Conservation (phyloP, 2,113 vertebrate genomes). For the Taxidea taxus region DNA sequence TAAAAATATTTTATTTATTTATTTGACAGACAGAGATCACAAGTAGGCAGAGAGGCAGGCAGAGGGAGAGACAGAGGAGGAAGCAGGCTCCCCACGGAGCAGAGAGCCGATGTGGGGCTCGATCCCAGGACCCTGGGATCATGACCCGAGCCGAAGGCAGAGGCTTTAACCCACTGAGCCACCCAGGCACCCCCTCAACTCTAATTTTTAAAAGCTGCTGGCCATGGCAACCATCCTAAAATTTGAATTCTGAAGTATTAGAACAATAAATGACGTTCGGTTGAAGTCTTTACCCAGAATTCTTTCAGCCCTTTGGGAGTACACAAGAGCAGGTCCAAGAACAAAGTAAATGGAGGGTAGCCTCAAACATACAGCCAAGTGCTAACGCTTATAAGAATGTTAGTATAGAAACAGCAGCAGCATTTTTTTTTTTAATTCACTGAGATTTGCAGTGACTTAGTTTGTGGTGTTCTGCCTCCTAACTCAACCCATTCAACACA, state of each 20-base stretch:
- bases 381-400: background rate
- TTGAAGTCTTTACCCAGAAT: background rate
- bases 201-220: background rate
- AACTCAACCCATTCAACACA: constrained; percentile 19
- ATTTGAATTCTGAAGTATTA: background rate
- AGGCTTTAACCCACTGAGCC: too few relatives aligned
- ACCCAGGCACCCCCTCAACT: too few relatives aligned
- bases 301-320: background rate
- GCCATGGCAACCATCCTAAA: background rate
- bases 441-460: background rate
- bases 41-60: too few relatives aligned
- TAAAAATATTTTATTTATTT: too few relatives aligned
- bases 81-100: too few relatives aligned
- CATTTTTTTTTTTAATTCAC: background rate
- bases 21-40: too few relatives aligned
- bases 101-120: too few relatives aligned
- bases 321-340: background rate
- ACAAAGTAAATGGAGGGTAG: background rate
- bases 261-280: background rate
- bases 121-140: too few relatives aligned
- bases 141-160: too few relatives aligned
- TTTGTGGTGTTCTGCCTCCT: background rate
- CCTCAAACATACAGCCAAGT: background rate
- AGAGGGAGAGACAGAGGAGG: too few relatives aligned
- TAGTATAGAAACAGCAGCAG: background rate